Percentiles rank a stretch among this genome's conserved stretches.
phyloP scores from a whole-genome alignment of 2,797 vertebrate genomes.

The Clarias pachynema region DNA sequence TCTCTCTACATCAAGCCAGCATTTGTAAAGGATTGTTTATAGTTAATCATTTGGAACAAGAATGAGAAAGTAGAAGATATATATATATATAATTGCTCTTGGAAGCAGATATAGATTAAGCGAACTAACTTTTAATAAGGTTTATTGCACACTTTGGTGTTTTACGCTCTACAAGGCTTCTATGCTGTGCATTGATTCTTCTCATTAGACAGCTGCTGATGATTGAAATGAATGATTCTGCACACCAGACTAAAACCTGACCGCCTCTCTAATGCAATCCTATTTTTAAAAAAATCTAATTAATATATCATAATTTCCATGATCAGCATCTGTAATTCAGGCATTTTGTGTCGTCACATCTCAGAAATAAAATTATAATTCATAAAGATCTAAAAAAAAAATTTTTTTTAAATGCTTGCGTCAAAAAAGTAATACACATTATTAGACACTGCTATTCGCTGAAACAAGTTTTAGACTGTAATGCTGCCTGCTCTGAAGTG shows the following conservation, averaged over 20 bases:
- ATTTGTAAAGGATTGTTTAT: background rate
- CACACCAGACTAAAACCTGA: background rate
- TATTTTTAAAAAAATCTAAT: background rate
- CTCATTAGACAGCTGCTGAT: constrained; percentile 3
- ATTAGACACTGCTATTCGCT: background rate
- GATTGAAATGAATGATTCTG: constrained; percentile 24
- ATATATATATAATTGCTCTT: background rate
- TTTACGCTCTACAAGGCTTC: background rate
- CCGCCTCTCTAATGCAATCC: constrained; percentile 28
- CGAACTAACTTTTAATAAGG: background rate
- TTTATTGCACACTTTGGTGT: background rate
- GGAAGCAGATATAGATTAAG: background rate
- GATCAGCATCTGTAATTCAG: background rate
- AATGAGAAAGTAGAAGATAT: background rate
- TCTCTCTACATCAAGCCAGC: background rate
- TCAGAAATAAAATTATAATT: background rate
- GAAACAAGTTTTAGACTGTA: background rate
- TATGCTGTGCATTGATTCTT: background rate
- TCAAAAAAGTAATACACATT: background rate
- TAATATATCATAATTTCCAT: constrained; percentile 2
- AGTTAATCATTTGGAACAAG: background rate
- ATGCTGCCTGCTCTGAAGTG: background rate
- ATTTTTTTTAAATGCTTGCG: background rate
- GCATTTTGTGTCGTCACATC: background rate
- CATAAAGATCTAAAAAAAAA: background rate